Evolutionary conservation across 2,113 vertebrate species (phyloP), one percentile per base, ranked within the genome.

Genomic region (Nothoprocta pentlandii): DNA sequence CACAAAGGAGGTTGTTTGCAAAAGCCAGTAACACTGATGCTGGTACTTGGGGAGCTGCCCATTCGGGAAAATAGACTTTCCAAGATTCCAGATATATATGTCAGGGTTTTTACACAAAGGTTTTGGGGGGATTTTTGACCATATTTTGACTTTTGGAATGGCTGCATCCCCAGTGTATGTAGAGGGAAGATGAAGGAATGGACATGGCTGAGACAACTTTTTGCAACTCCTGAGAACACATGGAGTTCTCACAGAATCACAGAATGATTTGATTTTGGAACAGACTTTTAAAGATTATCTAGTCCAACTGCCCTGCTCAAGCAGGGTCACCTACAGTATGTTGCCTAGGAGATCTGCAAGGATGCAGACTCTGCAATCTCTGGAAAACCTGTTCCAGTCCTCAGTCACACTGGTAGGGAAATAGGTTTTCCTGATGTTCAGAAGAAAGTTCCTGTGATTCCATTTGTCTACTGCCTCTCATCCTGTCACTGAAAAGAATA

Each of bases 221-320:
- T 46, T n/a, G 16, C 12, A n/a, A 67, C 6, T 49, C 21, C 13
- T 80, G 63, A 28, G 51, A 42, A n/a, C 0, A 0, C 7, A 34
- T 71, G 44, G 8, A 1, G 3, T 56, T 70, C 20, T 28, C 49
- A 26, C 58, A 54, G 51, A 53, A 53, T 25, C 51, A 53, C 23
- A 53, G 53, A 28, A 28, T 28, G 53, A 28, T 14, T 54, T 28
- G 53, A 54, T 23, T 25, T 28, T 54, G 53, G 53, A 54, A 54
- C 25, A 28, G 26, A 54, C 25, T 13, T 28, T 54, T 54, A 54
- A 26, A 54, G 53, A 54, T 54, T 28, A 54, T 54, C 25, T 54
- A 54, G 53, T 54, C 25, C 25, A 54, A 54, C 25, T 26, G 25
- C 25, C 53, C 25, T 54, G 25, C 53, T 54, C 53, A 54, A 54